Percentiles rank a stretch among this genome's conserved stretches.
Evolutionary conservation across 2,888 invertebrate species (phyloP).

Genomic region (Fragum fragum): DNA sequence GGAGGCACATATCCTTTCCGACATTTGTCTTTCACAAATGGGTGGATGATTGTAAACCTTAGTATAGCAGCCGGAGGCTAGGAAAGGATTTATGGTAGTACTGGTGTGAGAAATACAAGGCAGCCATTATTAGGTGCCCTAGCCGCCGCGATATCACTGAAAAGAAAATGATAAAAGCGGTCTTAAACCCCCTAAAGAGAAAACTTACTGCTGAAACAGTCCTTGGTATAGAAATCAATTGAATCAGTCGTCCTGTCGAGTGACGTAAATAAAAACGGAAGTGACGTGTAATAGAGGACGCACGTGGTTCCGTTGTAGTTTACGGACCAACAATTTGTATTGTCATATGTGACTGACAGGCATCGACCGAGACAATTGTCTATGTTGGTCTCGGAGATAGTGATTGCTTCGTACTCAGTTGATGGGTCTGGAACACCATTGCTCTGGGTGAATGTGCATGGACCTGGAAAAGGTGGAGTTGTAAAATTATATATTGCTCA

Average conservation of each 20-base stretch:
- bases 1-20: too few species aligned
- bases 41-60: too few species aligned
- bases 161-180: too few species aligned
- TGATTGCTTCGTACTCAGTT: neutral
- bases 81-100: too few species aligned
- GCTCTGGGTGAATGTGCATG: conserved; percentile 23
- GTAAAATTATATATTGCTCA: too few species aligned
- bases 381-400: neutral
- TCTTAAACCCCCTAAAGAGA: too few species aligned
- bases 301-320: neutral
- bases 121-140: too few species aligned
- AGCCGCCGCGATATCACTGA: too few species aligned
- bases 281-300: conserved; percentile 22
- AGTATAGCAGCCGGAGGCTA: too few species aligned
- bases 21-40: too few species aligned
- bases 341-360: conserved; percentile 11
- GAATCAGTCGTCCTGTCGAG: neutral
- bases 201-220: conserved; percentile 18
- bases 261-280: conserved; percentile 31
- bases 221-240: neutral
- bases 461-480: conserved; percentile 24
- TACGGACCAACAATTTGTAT: conserved; percentile 34
- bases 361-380: conserved; percentile 13
- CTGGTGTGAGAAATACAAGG: too few species aligned
- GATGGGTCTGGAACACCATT: conserved; percentile 15